Conservation (phyloP, 2,888 invertebrate genomes). For the Phyllotreta cruciferae region DNA sequence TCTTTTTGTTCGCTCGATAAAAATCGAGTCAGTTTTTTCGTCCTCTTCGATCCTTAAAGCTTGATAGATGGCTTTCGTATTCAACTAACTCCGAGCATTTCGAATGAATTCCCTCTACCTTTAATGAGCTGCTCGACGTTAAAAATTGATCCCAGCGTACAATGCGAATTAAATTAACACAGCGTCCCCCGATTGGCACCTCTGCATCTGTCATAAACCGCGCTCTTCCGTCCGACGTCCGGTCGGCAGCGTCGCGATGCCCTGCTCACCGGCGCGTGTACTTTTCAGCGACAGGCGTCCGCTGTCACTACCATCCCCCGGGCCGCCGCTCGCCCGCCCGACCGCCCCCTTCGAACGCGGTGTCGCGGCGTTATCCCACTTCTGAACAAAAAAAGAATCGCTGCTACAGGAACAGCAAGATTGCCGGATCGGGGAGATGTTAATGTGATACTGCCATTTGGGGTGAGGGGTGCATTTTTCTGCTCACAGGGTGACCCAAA, state of each 20-base stretch:
- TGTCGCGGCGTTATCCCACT: not conserved
- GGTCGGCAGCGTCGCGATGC: slow-evolving; percentile 15
- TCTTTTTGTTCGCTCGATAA: slow-evolving; percentile 39
- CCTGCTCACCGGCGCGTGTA: slow-evolving; percentile 43
- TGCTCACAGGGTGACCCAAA: too few species aligned
- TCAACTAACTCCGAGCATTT: slow-evolving; percentile 25
- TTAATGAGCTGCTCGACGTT: too few species aligned
- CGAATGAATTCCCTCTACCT: too few species aligned
- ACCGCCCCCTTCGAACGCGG: not conserved
- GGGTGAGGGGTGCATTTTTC: too few species aligned
- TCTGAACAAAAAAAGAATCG: slow-evolving; percentile 6
- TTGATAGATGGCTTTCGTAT: slow-evolving; percentile 42
- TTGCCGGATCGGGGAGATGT: too few species aligned
- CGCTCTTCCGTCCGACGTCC: slow-evolving; percentile 20
- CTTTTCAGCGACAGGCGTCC: slow-evolving; percentile 50
- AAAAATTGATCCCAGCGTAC: too few species aligned
- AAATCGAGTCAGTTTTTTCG: slow-evolving; percentile 15
- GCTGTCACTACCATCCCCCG: slow-evolving; percentile 50
- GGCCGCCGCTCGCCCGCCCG: slow-evolving; percentile 41
- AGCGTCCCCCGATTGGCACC: slow-evolving; percentile 1
- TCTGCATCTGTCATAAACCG: slow-evolving; percentile 22
- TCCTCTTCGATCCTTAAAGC: not conserved
- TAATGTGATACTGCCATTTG: too few species aligned
- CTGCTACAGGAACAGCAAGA: too few species aligned
- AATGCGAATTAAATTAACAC: not conserved